Conservation (phyloP, 2,113 vertebrate genomes). For the Galemys pyrenaicus region DNA sequence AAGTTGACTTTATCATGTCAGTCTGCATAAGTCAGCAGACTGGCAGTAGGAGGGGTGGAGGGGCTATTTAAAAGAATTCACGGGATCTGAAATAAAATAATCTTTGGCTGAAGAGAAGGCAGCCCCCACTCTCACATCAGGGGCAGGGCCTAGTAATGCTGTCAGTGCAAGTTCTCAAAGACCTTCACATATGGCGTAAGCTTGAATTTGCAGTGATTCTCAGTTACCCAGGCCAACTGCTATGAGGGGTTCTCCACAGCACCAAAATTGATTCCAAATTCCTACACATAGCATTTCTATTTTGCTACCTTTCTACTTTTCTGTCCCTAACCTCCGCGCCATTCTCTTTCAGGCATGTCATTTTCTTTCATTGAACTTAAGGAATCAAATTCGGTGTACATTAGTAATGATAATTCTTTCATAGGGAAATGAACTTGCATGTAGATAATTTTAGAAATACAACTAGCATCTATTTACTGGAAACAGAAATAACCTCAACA, state of each 20-base stretch:
- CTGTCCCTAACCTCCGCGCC: accelerated
- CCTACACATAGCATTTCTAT: not conserved
- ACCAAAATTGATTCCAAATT: not conserved
- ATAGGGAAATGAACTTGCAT: not conserved
- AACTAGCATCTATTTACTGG: slow-evolving; percentile 51
- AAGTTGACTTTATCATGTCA: not conserved
- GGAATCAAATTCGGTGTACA: not conserved
- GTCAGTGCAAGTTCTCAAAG: not conserved
- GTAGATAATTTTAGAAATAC: slow-evolving; percentile 44
- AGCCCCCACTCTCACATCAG: not conserved
- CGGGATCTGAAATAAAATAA: not conserved
- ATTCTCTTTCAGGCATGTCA: not conserved
- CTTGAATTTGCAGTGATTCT: slow-evolving; percentile 3
- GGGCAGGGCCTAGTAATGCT: not conserved
- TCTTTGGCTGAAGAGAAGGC: not conserved
- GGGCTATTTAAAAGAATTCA: not conserved
- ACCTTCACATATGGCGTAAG: not conserved
- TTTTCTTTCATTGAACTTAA: not conserved
- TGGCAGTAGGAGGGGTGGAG: not conserved
- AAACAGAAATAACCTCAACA: slow-evolving; percentile 64
- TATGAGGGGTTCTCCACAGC: not conserved
- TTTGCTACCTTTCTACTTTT: not conserved
- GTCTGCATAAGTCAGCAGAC: not conserved
- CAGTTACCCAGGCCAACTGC: not conserved
- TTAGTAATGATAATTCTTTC: not conserved